Base-by-base conservation (phyloP, 2,797 vertebrate species). In the Anolis apletophallus region DNA sequence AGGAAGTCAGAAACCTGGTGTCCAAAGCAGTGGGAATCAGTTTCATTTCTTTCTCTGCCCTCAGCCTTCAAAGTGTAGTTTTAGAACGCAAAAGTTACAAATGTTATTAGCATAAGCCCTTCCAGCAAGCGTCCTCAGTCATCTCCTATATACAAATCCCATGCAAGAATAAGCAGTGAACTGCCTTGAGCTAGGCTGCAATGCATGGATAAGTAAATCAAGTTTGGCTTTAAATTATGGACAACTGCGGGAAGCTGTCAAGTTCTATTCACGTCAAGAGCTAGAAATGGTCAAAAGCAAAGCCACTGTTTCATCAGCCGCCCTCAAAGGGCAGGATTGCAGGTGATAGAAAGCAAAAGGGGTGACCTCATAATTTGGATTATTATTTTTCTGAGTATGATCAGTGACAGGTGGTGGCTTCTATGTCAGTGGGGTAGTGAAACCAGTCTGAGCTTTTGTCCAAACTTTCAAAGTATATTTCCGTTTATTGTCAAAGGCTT, bases 311-410 rank as follows among this genome's bases (percentile, higher is more conserved):
- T 59, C 34, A 11, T 80, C 9, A 68, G 85, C 3, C 5, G 21
- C 8, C 26, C 0, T 23, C 0, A 14, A 0, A 64, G 0, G 19
- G 61, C 85, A 76, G 0, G 0, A 8, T 1, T 1, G 0, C 7
- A 0, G 1, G 54, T 36, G 11, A 73, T 85, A 16, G 21, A 26
- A 55, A 69, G 3, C 32, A 0, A 0, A 46, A 0, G 21, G 34
- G 5, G 5, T 21, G 2, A 64, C 23, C 23, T 64, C 61, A 26
- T 26, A 9, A 64, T 29, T 64, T 11, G 61, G 61, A 64, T 64
- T 9, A 64, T 26, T 29, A 64, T 3, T 64, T 64, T 64, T 64
- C 61, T 29, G 61, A 64, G 23, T 64, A 29, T 26, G 9, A 12
- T 11, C 26, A 64, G 61, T 64, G 61, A 64, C 61, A 29, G 61